Evolutionary conservation across 2,888 invertebrate genomes (phyloP), one percentile per base, ranked within the genome.

Genomic region (Schrankia costaestrigalis): DNA sequence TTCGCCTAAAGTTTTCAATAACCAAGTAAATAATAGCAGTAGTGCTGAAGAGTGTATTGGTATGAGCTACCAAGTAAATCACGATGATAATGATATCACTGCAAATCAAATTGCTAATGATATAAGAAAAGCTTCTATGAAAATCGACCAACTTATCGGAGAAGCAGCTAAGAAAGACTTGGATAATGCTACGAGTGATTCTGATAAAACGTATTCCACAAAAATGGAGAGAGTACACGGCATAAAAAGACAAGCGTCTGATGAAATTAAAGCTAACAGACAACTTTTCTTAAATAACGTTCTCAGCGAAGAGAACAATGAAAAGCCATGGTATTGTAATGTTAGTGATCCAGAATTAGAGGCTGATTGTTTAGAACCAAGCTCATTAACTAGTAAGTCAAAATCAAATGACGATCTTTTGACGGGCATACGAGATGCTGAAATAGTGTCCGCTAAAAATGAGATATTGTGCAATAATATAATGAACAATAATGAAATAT

Each of bases 181-280:
- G 35, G 74, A 74, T 28, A 67, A 75, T 36, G 64, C 67, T 21
- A 54, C 69, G 11, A 81, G 78, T 51, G 87, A 87, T 45, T 78
- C 80, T 11, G 82, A 85, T 14, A 83, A 84, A 61, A 85, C 89
- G 3, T 90, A 85, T 71, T 89, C 89, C 18, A 81, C 86, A 9
- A 89, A 85, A 74, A 90, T 90, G 63, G 90, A 90, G 57, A 85
- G 83, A 47, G 73, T 89, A 65, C 91, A 89, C 63, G 91, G 89
- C 34, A 89, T 90, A 21, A 90, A 89, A 63, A 78, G 85, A 41
- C 83, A 83, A 47, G 78, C 71, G 1, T 85, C 84, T 23, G 84
- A 83, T 47, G 88, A 88, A 69, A 84, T 88, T 33, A 83, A 85
- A 57, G 81, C 80, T 7, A 87, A 88, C 51, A 70, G 85, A 59